Evolutionary conservation across 2,797 vertebrate species (phyloP), one percentile per base, ranked within the genome.

Genomic region (Sebastes oblongus): DNA sequence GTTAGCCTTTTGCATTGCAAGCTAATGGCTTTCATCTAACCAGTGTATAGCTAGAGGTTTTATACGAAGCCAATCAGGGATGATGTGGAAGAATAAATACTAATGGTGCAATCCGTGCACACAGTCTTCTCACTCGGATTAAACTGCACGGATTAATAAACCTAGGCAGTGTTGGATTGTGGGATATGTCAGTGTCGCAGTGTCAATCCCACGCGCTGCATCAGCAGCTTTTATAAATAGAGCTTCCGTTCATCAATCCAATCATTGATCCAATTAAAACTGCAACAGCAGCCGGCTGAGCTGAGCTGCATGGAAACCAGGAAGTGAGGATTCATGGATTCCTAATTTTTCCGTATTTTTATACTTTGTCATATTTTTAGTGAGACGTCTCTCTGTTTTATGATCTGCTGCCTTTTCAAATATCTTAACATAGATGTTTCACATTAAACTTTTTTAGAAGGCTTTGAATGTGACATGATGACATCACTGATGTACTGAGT

Each of bases 251-350:
- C 83, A 87, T 84, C 81, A 81, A 54, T 71, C 73, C 58, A 80
- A 87, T 85, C 83, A 87, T 82, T 76, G 78, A 54, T 71, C 73
- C 61, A 80, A 88, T 85, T 76, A 73, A 69, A 83, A 71, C 14
- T 58, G 70, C 81, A 66, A 62, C 59, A 66, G 70, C 81, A 66
- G 71, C 56, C 24, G 27, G 54, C 13, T 11, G 34, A 78, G 69
- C 69, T 25, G 46, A 27, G 34, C 34, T 36, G 34, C 34, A 68
- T 7, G 39, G 18, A 72, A 11, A 36, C 7, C 24, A 60, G 59
- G 66, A 73, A 11, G n/a, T 18, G 29, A 30, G 20, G 52, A 71
- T 27, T 27, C 4, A 60, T 39, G 16, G 2, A 5, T 9, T 58
- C 2, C 34, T 18, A 16, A 42, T 42, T 9, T 50, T 27, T 24